Conservation (phyloP, 64 coral and sea anemone species). For the Dendrophyllia cribrosa region DNA sequence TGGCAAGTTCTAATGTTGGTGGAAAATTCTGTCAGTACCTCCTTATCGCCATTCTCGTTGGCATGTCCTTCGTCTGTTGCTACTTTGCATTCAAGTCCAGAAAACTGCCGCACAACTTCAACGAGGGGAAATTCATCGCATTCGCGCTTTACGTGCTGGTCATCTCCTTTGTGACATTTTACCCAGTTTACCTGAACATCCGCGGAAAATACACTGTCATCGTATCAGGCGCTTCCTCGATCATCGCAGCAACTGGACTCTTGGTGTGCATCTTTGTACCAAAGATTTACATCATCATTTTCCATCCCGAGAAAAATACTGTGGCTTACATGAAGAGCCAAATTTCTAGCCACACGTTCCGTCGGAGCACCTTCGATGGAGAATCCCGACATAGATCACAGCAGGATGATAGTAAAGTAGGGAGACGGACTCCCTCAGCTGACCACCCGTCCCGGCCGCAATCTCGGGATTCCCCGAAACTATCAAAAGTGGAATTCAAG, state of each 20-base stretch:
- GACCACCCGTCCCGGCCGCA: neutral
- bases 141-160: constrained; percentile 77
- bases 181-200: constrained; percentile 78
- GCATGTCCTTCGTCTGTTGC: constrained; percentile 61
- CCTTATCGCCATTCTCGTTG: constrained; percentile 55
- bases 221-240: constrained; percentile 56
- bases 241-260: constrained; percentile 75
- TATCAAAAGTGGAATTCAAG: neutral
- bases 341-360: constrained; percentile 73
- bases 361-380: neutral
- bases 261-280: constrained; percentile 81
- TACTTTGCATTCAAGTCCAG: constrained; percentile 86
- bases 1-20: neutral
- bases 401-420: neutral
- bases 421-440: neutral
- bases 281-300: constrained; percentile 84
- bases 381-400: constrained; percentile 1
- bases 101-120: constrained; percentile 86
- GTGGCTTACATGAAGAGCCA: constrained; percentile 77
- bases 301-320: constrained; percentile 82
- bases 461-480: neutral
- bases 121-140: constrained; percentile 89
- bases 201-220: constrained; percentile 69
- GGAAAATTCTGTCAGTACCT: constrained; percentile 69
- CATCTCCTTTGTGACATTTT: constrained; percentile 86